Percentiles rank a stretch among this genome's conserved stretches.
phyloP scores from a whole-genome alignment of 2,888 invertebrate species.

The Fissipunctia ypsillon region DNA sequence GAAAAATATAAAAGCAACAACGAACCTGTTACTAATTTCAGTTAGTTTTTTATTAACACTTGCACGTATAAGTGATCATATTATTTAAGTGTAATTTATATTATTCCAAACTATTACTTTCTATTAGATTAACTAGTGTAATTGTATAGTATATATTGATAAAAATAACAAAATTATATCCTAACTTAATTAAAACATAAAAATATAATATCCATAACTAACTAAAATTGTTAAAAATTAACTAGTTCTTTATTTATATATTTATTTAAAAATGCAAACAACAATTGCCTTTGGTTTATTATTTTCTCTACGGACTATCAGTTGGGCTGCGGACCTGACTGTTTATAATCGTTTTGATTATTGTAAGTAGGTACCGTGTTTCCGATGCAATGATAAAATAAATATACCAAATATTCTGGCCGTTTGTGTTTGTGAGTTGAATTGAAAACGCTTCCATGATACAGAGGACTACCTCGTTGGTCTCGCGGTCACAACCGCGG shows the following conservation, averaged over 20 bases:
- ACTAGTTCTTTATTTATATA: no score
- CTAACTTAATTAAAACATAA: no score
- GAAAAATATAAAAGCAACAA: neutral
- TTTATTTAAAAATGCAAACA: neutral
- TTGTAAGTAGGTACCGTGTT: neutral
- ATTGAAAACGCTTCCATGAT: neutral
- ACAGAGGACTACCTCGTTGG: no score
- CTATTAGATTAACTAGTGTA: neutral
- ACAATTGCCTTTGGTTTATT: neutral
- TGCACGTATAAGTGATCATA: neutral
- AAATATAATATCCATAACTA: no score
- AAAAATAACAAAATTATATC: no score
- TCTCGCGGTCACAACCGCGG: no score
- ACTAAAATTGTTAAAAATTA: no score
- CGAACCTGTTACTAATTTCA: neutral
- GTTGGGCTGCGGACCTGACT: neutral
- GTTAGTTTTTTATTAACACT: neutral
- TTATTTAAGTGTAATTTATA: neutral
- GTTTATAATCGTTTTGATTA: rapidly evolving
- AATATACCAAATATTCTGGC: neutral
- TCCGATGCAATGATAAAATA: neutral
- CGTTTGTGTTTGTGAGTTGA: neutral
- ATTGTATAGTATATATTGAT: no score
- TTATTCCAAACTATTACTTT: neutral
- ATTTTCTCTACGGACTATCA: neutral